Conservation (phyloP, 2,113 vertebrate species). For the Fulica atra region DNA sequence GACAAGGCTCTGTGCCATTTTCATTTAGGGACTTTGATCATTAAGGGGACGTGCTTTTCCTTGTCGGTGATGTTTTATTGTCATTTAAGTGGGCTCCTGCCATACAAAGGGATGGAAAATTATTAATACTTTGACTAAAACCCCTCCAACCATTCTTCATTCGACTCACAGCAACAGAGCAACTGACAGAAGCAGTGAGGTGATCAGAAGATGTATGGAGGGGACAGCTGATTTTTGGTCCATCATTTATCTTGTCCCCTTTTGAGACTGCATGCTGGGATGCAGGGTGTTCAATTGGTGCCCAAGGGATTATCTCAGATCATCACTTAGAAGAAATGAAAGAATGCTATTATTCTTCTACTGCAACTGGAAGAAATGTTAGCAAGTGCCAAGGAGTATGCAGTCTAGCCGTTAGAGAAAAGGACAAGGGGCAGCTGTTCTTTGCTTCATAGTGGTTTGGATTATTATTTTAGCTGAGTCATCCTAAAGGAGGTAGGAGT, state of each 20-base stretch:
- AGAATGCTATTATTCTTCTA: neutral
- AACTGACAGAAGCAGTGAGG: neutral
- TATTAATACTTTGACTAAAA: slow-evolving; percentile 24
- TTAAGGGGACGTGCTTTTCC: neutral
- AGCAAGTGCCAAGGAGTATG: neutral
- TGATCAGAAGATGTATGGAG: neutral
- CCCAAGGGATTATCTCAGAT: neutral
- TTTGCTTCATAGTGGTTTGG: neutral
- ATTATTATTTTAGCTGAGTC: neutral
- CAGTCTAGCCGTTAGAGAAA: neutral
- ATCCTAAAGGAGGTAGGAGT: slow-evolving; percentile 4
- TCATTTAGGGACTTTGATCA: slow-evolving; percentile 32
- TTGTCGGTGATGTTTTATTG: slow-evolving; percentile 1
- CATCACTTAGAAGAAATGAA: neutral
- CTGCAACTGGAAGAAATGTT: neutral
- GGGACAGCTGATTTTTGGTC: neutral
- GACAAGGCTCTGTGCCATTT: slow-evolving; percentile 22
- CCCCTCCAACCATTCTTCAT: neutral
- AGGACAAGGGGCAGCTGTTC: slow-evolving; percentile 3
- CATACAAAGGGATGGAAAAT: neutral
- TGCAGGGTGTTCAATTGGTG: neutral
- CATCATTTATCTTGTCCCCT: slow-evolving; percentile 14
- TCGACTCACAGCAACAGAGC: neutral
- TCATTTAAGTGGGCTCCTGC: slow-evolving; percentile 16
- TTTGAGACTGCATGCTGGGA: neutral